Evolutionary conservation across 2,888 invertebrate species (phyloP).

Genomic region (Apoderus coryli): DNA sequence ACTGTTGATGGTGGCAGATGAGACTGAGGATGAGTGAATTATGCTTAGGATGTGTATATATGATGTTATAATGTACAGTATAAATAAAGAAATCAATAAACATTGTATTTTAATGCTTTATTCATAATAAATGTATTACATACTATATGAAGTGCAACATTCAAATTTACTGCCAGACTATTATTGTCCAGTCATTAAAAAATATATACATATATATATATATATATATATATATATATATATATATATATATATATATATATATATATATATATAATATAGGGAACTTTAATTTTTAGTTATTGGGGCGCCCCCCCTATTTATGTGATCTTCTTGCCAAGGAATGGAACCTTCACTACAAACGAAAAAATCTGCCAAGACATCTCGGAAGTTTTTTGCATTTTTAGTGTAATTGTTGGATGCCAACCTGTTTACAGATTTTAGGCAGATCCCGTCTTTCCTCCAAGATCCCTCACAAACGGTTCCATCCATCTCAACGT

Average conservation of each 20-base stretch:
- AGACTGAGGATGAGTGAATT: too few relatives aligned
- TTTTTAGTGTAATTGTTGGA: slow-evolving; percentile 6
- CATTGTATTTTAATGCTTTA: neutral
- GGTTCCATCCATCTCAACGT: slow-evolving; percentile 1
- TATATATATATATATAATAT: neutral
- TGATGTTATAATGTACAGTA: too few relatives aligned
- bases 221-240: neutral
- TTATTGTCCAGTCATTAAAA: too few relatives aligned
- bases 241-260: neutral
- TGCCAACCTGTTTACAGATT: slow-evolving; percentile 5
- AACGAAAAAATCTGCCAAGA: slow-evolving; percentile 7
- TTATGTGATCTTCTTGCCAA: slow-evolving; percentile 8
- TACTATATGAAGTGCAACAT: neutral
- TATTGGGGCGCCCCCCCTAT: slow-evolving; percentile 4
- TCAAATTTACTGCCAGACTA: too few relatives aligned
- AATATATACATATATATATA: too few relatives aligned
- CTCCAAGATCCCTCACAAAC: slow-evolving; percentile 6
- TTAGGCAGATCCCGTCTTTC: slow-evolving; percentile 1
- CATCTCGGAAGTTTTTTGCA: neutral
- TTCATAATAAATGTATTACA: neutral
- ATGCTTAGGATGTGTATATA: too few relatives aligned
- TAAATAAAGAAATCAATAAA: neutral
- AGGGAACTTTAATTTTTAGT: too few relatives aligned
- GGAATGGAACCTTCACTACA: slow-evolving; percentile 5
- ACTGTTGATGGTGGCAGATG: too few relatives aligned